Evolutionary conservation across 2,113 vertebrate species (phyloP).

Genomic region (Globicephala melas): DNA sequence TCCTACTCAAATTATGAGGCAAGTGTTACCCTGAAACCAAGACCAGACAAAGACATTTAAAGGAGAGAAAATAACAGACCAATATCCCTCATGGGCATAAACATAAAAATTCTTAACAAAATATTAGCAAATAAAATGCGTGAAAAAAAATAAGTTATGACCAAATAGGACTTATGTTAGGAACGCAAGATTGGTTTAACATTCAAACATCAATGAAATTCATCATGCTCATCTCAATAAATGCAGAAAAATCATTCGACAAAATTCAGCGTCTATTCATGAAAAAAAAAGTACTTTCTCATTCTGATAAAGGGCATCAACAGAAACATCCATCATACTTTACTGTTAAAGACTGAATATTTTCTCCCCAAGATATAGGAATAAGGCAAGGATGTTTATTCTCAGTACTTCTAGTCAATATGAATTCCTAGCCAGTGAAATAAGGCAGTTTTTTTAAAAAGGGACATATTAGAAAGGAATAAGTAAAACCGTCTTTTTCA

Average conservation of each 20-base stretch:
- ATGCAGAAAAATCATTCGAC: not conserved
- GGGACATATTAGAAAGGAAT: not conserved
- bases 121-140: not conserved
- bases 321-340: not conserved
- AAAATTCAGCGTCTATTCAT: not conserved
- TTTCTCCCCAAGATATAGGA: not conserved
- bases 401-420: not conserved
- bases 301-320: not conserved
- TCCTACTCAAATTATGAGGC: not conserved
- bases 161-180: not conserved
- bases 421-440: not conserved
- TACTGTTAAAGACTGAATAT: not conserved
- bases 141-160: not conserved
- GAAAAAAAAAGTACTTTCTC: not conserved
- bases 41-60: constrained; percentile 3
- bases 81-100: not conserved
- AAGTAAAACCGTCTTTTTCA: not conserved
- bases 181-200: not conserved
- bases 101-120: not conserved
- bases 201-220: not conserved
- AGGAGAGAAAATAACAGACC: not conserved
- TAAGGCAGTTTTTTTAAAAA: not conserved
- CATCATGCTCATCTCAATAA: not conserved
- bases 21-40: not conserved
- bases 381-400: not conserved